Evolutionary conservation across 2,888 invertebrate genomes (phyloP).

Genomic region (Torymus texanus): DNA sequence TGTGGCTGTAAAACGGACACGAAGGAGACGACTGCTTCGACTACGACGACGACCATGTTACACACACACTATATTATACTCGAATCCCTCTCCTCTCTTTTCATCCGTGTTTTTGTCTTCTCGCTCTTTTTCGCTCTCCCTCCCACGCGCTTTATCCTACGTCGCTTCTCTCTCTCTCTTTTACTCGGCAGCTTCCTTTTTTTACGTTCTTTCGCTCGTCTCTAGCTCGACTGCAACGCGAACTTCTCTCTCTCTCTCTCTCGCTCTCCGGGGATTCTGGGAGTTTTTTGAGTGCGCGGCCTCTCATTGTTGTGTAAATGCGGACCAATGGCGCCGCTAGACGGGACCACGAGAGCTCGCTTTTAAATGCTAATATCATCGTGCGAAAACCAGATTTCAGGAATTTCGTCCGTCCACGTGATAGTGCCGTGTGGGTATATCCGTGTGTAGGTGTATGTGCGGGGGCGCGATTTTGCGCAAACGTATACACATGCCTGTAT

Average conservation of each 20-base stretch:
- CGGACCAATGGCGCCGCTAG: slow-evolving; percentile 73
- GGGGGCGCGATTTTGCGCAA: slow-evolving; percentile 39
- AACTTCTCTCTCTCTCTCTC: slow-evolving; percentile 60
- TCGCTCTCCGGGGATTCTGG: slow-evolving; percentile 68
- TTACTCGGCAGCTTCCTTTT: slow-evolving; percentile 48
- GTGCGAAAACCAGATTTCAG: slow-evolving; percentile 69
- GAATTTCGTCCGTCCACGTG: slow-evolving; percentile 63
- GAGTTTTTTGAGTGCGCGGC: slow-evolving; percentile 72
- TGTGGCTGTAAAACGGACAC: slow-evolving; percentile 35
- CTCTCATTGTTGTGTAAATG: slow-evolving; percentile 75
- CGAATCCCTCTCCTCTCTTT: slow-evolving; percentile 34
- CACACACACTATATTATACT: slow-evolving; percentile 48
- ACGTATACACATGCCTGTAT: slow-evolving; percentile 35
- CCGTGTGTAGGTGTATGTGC: not conserved
- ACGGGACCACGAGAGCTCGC: slow-evolving; percentile 63
- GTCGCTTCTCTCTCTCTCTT: slow-evolving; percentile 42
- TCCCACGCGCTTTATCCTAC: slow-evolving; percentile 51
- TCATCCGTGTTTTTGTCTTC: slow-evolving; percentile 51
- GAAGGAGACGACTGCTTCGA: not conserved
- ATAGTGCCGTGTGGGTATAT: slow-evolving; percentile 39
- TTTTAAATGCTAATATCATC: slow-evolving; percentile 73
- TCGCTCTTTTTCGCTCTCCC: slow-evolving; percentile 44
- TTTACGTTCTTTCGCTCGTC: slow-evolving; percentile 16
- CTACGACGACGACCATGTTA: slow-evolving; percentile 52
- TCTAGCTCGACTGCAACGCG: slow-evolving; percentile 56